Percentiles rank a stretch among this genome's conserved stretches.
These are phyloP conservation scores for Origma solitaria DNA, from an alignment of 2,113 vertebrate genomes.

Conservation along the genomic window DNA sequence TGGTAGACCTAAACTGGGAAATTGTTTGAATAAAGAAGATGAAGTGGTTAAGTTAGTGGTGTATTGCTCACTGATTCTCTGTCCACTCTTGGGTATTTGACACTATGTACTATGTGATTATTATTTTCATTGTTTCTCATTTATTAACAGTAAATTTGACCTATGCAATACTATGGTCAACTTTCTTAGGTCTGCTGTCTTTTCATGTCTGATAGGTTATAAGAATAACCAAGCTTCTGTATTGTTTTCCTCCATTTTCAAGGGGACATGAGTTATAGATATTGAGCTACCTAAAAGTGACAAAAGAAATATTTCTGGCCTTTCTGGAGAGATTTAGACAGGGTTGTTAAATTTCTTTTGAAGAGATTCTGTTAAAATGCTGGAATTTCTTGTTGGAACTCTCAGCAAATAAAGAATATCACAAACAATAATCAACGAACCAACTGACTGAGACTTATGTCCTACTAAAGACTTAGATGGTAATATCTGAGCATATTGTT, in stretches of 20 bases:
- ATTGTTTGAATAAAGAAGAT: not conserved
- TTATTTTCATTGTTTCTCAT: not conserved
- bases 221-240: not conserved
- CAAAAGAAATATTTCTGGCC: not conserved
- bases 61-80: not conserved
- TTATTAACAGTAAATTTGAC: not conserved
- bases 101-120: not conserved
- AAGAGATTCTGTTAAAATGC: not conserved
- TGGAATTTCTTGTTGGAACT: not conserved
- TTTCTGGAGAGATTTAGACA: not conserved
- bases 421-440: not conserved
- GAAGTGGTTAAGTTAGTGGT: not conserved
- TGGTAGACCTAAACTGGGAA: not conserved
- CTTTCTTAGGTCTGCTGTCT: not conserved
- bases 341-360: not conserved
- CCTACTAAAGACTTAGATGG: not conserved
- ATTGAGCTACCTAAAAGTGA: not conserved
- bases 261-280: not conserved
- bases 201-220: not conserved
- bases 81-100: not conserved
- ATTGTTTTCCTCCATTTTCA: not conserved
- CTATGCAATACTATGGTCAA: not conserved
- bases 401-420: not conserved
- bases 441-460: not conserved
- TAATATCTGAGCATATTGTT: not conserved